Evolutionary conservation across 30 jellyfish, hydroid and myxozoan species (phyloP).

Genomic region (Cassiopea xamachana): DNA sequence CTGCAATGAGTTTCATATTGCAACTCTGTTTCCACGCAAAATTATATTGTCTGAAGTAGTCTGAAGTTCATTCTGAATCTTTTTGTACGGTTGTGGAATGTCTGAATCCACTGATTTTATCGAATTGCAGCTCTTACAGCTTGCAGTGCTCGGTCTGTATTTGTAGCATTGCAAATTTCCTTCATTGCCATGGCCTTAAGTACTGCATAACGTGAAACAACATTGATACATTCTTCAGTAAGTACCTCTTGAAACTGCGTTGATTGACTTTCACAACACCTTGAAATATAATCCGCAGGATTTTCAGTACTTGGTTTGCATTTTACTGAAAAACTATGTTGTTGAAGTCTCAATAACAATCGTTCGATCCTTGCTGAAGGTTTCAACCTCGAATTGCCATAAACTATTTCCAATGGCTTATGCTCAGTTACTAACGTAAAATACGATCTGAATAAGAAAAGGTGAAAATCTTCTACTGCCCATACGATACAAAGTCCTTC

Average conservation of each 20-base stretch:
- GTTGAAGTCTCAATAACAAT: conserved; percentile 25
- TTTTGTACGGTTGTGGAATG: neutral
- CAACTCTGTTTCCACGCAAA: neutral
- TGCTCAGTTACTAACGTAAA: neutral
- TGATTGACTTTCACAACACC: conserved; percentile 11
- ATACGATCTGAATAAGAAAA: neutral
- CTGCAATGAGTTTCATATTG: neutral
- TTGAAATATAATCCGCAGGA: conserved; percentile 46
- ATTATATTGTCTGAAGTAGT: neutral
- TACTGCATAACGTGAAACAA: neutral
- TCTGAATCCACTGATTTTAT: neutral
- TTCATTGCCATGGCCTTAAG: conserved; percentile 23
- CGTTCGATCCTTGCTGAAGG: conserved; percentile 31
- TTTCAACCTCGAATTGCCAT: neutral
- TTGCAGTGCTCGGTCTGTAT: neutral
- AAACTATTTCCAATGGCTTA: conserved; percentile 3
- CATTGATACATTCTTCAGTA: conserved; percentile 30
- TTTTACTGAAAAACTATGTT: conserved; percentile 1
- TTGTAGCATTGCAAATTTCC: neutral
- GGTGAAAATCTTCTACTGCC: neutral
- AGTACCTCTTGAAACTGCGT: neutral
- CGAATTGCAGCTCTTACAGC: neutral
- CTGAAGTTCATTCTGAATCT: neutral
- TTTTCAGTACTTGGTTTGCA: conserved; percentile 40
- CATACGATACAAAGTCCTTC: conserved; percentile 37